A percentile compares a stretch with the other conserved stretches of the same genome.
These are phyloP conservation scores for Drosophila nannoptera DNA, from an alignment of 1,140 invertebrate genomes.

Conservation along the genomic window DNA sequence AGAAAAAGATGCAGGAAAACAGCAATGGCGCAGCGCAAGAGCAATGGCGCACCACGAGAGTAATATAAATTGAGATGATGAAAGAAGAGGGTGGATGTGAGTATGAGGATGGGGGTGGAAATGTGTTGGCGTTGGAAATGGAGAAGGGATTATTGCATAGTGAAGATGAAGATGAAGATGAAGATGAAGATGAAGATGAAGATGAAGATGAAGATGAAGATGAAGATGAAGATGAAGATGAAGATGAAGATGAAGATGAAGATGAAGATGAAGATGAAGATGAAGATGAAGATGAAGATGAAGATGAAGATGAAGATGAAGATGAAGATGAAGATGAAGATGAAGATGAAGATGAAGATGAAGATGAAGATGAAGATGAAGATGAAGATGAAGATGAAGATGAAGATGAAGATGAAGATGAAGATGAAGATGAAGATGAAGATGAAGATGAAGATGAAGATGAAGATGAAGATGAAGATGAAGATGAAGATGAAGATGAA, in stretches of 20 bases:
- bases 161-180: not conserved
- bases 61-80: not conserved
- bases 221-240: not conserved
- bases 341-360: not conserved
- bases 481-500: not conserved
- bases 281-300: not conserved
- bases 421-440: not conserved
- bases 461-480: not conserved
- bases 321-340: not conserved
- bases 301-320: not conserved
- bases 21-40: conserved; percentile 21
- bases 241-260: not conserved
- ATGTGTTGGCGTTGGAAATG: not conserved
- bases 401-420: not conserved
- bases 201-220: not conserved
- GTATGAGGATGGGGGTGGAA: not conserved
- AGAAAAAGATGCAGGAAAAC: conserved; percentile 42
- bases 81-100: conserved; percentile 3
- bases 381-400: not conserved
- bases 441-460: not conserved
- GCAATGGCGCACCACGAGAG: conserved; percentile 14
- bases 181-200: not conserved
- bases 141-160: too few species aligned
- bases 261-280: not conserved
- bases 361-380: not conserved